Percentiles rank a stretch among this genome's conserved stretches.
These are phyloP conservation scores for Standfussiana lucernea DNA, from an alignment of 2,888 invertebrate genomes.

Conservation along the genomic window DNA sequence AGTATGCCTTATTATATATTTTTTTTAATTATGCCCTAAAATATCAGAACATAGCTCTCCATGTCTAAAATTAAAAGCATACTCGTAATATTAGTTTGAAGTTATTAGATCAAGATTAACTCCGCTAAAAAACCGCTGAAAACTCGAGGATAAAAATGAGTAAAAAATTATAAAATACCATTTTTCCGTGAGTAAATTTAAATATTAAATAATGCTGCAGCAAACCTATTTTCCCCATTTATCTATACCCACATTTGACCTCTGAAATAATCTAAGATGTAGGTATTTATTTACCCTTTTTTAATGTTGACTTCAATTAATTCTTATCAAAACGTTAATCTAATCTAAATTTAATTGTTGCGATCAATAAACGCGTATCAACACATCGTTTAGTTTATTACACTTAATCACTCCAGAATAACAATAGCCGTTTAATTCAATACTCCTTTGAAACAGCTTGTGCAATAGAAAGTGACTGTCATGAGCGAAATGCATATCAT, in stretches of 20 bases:
- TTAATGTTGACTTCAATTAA: neutral
- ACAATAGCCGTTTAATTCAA: conserved; percentile 50
- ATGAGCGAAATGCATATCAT: conserved; percentile 7
- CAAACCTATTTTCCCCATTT: neutral
- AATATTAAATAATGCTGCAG: neutral
- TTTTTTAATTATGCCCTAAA: too few relatives aligned
- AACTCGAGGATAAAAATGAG: neutral
- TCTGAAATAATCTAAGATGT: neutral
- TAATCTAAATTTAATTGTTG: conserved; percentile 45
- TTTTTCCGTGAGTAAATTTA: neutral
- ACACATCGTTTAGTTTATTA: conserved; percentile 53
- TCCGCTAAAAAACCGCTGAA: neutral
- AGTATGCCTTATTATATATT: neutral
- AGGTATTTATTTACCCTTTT: neutral
- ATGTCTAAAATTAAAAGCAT: too few relatives aligned
- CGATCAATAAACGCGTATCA: conserved; percentile 31
- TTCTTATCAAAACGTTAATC: conserved; percentile 20
- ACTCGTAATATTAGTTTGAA: too few relatives aligned
- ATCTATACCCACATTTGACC: neutral
- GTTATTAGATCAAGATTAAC: too few relatives aligned
- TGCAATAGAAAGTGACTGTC: conserved; percentile 10
- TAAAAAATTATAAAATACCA: neutral
- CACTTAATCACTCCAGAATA: conserved; percentile 39
- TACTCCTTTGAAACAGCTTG: conserved; percentile 32
- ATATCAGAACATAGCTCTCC: too few relatives aligned